Evolutionary conservation across 2,888 invertebrate species (phyloP), one percentile per base, ranked within the genome.

Genomic region (Hipparchia sbordonii): DNA sequence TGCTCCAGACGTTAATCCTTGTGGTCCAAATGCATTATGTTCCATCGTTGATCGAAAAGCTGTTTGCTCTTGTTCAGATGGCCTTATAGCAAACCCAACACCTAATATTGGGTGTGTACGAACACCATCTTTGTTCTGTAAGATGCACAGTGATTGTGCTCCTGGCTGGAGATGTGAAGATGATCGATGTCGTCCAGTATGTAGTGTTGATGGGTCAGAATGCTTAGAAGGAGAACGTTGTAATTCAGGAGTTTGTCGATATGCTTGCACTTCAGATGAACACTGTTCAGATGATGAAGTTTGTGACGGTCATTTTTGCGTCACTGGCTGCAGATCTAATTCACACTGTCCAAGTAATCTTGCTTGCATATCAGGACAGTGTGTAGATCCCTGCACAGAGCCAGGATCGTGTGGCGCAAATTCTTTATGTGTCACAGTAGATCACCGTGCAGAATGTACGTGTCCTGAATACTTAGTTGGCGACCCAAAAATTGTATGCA

Each of bases 211-310:
- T 80, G 90, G 89, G 51, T 82, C 90, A 0, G 96, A 97, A 75
- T 98, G 98, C 79, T 91, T 98, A 78, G 96, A 96, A 83, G 98
- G 98, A 78, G 98, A 98, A 90, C 95, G 96, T 71, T 97, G 97
- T 80, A 89, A 91, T 79, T 85, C 93, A 79, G 97, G 98, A 69
- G 95, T 97, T 3, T 98, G 98, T 83, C 97, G 97, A 79, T 97
- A 97, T 0, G 94, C 97, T 2, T 98, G 98, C 82, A 95, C 97
- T 67, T 95, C 96, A 70, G 98, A 98, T 83, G 96, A 97, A 78
- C 98, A 98, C 83, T 98, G 98, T 81, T 95, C 97, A 68, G 97
- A 96, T 79, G 97, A 97, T 56, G 98, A 98, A 90, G 96, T 98
- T 70, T 98, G 98, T 82, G 96, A 97, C 83, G 96, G 97, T 46